These are phyloP conservation scores for Platynereis dumerilii DNA, from an alignment of 2,888 invertebrate genomes.

Conservation along the genomic window DNA sequence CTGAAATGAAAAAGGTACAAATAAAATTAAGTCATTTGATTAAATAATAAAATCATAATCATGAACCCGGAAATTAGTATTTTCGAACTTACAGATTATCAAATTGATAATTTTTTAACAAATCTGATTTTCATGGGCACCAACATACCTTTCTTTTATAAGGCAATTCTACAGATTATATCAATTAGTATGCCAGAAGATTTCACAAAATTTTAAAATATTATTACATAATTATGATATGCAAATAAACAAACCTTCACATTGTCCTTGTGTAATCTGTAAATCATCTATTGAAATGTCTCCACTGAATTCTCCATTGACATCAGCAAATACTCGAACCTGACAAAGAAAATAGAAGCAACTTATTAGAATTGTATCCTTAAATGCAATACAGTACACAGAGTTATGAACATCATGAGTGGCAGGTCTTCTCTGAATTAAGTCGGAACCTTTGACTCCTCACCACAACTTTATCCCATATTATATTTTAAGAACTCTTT, in stretches of 20 bases:
- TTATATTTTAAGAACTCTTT: no score
- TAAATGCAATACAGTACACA: no score
- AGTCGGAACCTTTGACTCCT: no score
- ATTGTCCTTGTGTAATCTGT: slow-evolving; percentile 30
- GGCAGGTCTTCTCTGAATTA: no score
- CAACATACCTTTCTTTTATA: no score
- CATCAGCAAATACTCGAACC: slow-evolving; percentile 29
- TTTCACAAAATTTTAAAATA: background rate
- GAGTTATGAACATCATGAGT: no score
- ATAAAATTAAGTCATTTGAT: background rate
- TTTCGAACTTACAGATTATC: background rate
- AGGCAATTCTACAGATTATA: no score
- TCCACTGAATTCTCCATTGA: slow-evolving; percentile 34
- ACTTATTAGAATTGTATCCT: no score
- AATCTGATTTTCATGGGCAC: background rate
- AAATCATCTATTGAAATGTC: slow-evolving; percentile 59
- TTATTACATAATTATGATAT: background rate
- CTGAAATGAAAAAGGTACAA: slow-evolving; percentile 2
- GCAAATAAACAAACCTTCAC: slow-evolving; percentile 33
- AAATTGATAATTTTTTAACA: slow-evolving; percentile 2
- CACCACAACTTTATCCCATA: no score
- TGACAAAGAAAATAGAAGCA: slow-evolving; percentile 5
- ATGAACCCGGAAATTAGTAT: no score
- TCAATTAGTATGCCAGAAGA: no score
- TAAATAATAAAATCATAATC: no score